Evolutionary conservation across 1,140 invertebrate species (phyloP), one percentile per base, ranked within the genome.

Genomic region (Dinoponera quadriceps): DNA sequence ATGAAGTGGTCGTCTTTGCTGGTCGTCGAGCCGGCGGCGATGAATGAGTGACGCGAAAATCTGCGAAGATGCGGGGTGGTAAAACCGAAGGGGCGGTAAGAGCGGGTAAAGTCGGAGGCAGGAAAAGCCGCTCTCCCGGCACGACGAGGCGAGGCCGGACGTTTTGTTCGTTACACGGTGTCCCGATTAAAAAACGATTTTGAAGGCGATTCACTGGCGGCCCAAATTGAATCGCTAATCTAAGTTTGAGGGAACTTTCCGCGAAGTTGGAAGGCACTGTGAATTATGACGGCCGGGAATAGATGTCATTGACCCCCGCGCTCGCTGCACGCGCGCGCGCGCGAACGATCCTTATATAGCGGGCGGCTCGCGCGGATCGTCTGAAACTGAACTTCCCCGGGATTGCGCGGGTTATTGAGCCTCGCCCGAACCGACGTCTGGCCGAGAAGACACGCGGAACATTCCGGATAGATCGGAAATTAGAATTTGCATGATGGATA

Each of bases 171-270:
- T 86, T 86, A 88, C 84, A 69, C 66, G 65, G 49, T 78, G 87
- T 86, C 78, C 72, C 89, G 90, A 90, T 92, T 91, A 91, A 91
- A 91, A 91, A 91, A 88, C 85, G 85, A 90, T 91, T 87, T 85
- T 66, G 72, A 84, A 66, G 85, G 86, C 91, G 91, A 92, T 91
- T 91, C 90, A 92, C 73, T 81, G 78, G 20, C 81, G 69, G 63
- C 44, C 85, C 59, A 91, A 92, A 92, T 92, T 91, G 90, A 92
- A 92, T 91, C 91, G 88, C 90, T 92, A 92, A 91, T 92, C 91
- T 90, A 91, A 92, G 90, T 91, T 92, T 88, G 89, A 92, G 54
- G 65, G 69, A 92, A 92, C 62, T 92, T 92, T 80, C 83, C 55
- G 59, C 62, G 59, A 59, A 85, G 84, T 72, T 20, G 65, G 22